Base-by-base conservation (phyloP, 1,140 invertebrate species). In the Achroia grisella region DNA sequence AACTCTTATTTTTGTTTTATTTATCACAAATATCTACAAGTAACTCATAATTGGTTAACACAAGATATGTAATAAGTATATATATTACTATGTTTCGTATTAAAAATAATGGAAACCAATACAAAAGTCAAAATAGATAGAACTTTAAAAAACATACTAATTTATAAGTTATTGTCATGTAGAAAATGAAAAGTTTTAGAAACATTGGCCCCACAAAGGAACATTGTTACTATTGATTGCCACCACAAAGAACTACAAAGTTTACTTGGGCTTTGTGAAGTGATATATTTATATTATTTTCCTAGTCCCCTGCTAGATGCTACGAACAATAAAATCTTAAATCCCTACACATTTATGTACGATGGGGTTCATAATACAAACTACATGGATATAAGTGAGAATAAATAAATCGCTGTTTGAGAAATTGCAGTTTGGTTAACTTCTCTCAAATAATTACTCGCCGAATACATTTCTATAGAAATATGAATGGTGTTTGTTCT, bases 201-300 rank as follows among this genome's bases (percentile, higher is more conserved):
- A 53, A 5, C 62, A 32, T 35, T 63, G 54, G n/a, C 29, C 39
- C 48, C 52, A 48, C 37, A 53, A 65, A 56, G 45, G 44, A 48
- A 70, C 31, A 52, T 29, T 61, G 61, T 61, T 52, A 62, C 71
- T 56, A 71, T 78, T 72, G 71, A 79, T 79, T 69, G 63, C 48
- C 62, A 69, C 69, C 68, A 84, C 73, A 81, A 78, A 66, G 69
- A 69, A 57, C 39, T 59, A 70, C 73, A 72, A 80, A 78, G 65
- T 80, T 64, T 55, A 43, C 63, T 59, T 65, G 55, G 52, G 55
- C 56, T 80, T 71, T 78, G 74, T 76, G 77, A 79, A 78, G 62
- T 72, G 74, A 77, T 80, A 81, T 84, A 81, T 84, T 80, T 84
- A 71, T 81, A 84, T 71, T 75, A 75, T 74, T 72, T 77, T 68